Evolutionary conservation across 2,888 invertebrate species (phyloP).

Genomic region (Melieria crassipennis): DNA sequence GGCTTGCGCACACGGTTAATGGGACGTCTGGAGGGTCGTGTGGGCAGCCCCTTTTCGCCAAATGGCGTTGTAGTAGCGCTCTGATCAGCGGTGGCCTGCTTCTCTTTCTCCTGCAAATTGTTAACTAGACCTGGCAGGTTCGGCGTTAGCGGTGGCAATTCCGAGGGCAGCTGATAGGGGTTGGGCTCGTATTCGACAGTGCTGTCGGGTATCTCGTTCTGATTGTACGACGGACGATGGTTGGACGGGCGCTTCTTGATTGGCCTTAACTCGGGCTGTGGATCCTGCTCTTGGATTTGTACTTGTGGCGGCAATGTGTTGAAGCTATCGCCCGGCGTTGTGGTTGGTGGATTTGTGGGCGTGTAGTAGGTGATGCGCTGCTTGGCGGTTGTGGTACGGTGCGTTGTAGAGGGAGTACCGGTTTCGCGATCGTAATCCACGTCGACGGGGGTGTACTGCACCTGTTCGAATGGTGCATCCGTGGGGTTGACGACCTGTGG

Average conservation of each 20-base stretch:
- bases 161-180: slow-evolving; percentile 69
- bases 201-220: slow-evolving; percentile 61
- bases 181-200: slow-evolving; percentile 65
- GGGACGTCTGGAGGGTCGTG: slow-evolving; percentile 66
- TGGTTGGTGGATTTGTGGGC: slow-evolving; percentile 53
- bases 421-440: slow-evolving; percentile 54
- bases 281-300: slow-evolving; percentile 34
- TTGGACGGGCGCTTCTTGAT: slow-evolving; percentile 45
- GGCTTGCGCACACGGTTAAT: slow-evolving; percentile 69
- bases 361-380: slow-evolving; percentile 59
- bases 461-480: slow-evolving; percentile 54
- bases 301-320: slow-evolving; percentile 47
- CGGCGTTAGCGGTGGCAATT: slow-evolving; percentile 70
- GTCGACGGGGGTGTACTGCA: slow-evolving; percentile 59
- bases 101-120: slow-evolving; percentile 69
- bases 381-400: slow-evolving; percentile 48
- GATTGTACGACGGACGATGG: slow-evolving; percentile 57
- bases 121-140: slow-evolving; percentile 72
- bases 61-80: slow-evolving; percentile 61
- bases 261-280: slow-evolving; percentile 20
- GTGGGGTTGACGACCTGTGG: slow-evolving; percentile 51
- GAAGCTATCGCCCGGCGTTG: slow-evolving; percentile 50
- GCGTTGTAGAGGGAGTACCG: slow-evolving; percentile 49
- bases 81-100: slow-evolving; percentile 47
- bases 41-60: slow-evolving; percentile 62